A percentile compares a stretch with the other conserved stretches of the same genome.
These are phyloP conservation scores for Tyrannus savana DNA, from an alignment of 2,113 vertebrate genomes.

Conservation along the genomic window DNA sequence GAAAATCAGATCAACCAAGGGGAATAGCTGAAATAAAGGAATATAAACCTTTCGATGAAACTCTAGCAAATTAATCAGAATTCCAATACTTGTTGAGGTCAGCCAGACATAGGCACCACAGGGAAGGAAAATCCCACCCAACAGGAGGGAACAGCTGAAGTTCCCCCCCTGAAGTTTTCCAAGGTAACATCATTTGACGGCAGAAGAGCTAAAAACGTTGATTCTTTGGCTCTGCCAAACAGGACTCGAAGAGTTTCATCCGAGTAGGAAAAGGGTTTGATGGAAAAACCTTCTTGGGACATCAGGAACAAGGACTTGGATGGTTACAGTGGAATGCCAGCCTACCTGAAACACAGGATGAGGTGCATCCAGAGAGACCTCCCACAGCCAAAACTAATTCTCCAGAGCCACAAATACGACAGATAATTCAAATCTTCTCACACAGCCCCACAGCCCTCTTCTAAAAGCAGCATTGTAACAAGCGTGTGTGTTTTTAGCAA, in stretches of 20 bases:
- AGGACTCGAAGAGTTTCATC: background rate
- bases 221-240: background rate
- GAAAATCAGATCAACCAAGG: background rate
- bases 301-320: background rate
- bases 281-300: background rate
- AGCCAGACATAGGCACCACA: background rate
- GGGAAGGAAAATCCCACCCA: background rate
- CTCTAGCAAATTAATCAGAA: background rate
- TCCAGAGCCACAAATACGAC: background rate
- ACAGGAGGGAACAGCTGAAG: background rate
- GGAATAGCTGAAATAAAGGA: background rate
- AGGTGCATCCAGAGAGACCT: background rate
- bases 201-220: background rate
- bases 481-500: background rate
- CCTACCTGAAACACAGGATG: background rate
- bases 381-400: background rate
- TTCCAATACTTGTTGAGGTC: background rate
- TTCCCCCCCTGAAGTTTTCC: accelerated
- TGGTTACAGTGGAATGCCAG: background rate
- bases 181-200: background rate
- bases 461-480: background rate
- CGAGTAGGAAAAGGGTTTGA: background rate
- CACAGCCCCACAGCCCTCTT: background rate
- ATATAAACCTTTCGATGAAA: background rate
- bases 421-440: background rate